Conservation (phyloP, 2,888 invertebrate genomes). For the Acanthacorydalis orientalis region DNA sequence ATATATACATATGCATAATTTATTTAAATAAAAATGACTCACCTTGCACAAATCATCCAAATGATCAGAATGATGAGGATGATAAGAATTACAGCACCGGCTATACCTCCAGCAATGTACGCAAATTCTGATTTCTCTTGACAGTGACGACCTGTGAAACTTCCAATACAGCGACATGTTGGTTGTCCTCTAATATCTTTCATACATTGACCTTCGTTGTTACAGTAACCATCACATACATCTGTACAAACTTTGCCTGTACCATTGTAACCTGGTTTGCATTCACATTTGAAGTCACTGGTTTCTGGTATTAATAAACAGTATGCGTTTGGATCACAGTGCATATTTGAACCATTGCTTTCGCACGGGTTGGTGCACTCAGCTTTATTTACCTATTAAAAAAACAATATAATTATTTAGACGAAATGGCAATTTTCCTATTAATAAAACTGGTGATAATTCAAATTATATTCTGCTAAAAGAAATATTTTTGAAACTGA, state of each 20-base stretch:
- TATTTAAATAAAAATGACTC: conserved; percentile 7
- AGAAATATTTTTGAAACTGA: not conserved
- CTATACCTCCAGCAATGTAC: conserved; percentile 86
- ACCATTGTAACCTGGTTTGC: conserved; percentile 85
- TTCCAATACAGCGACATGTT: conserved; percentile 77
- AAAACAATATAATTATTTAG: not conserved
- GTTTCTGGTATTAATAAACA: conserved; percentile 71
- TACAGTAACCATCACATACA: conserved; percentile 71
- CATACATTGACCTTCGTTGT: conserved; percentile 77
- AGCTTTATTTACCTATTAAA: conserved; percentile 47
- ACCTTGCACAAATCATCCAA: conserved; percentile 95
- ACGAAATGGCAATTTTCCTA: not conserved
- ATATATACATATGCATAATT: too few species aligned
- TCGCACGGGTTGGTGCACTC: conserved; percentile 88
- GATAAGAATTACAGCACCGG: conserved; percentile 83
- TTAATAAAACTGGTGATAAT: not conserved
- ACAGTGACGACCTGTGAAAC: conserved; percentile 80
- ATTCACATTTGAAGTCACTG: conserved; percentile 76
- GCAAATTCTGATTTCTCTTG: conserved; percentile 88
- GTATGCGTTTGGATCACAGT: conserved; percentile 76
- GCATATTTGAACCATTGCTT: conserved; percentile 61
- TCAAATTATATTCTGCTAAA: not conserved
- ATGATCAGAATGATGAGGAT: conserved; percentile 83
- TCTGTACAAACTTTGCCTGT: conserved; percentile 69
- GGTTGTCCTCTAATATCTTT: conserved; percentile 72